Conservation (phyloP, 1,140 invertebrate genomes). For the Chionoecetes opilio region DNA sequence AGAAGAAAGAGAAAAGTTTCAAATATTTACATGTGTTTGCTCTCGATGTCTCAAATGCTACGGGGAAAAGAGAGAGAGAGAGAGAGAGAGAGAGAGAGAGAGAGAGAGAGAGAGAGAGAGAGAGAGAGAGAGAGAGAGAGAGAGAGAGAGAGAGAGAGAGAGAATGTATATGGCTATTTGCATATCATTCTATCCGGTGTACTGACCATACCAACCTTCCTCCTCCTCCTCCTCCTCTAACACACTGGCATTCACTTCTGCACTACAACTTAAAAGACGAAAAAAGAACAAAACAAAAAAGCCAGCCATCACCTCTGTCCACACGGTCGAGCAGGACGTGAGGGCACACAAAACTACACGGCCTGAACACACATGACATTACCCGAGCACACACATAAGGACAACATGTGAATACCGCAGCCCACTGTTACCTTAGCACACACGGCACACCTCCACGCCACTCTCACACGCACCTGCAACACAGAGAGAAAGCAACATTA, state of each 20-base stretch:
- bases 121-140: slow-evolving; percentile 42
- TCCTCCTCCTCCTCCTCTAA: background rate
- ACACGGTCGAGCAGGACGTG: background rate
- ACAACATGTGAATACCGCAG: slow-evolving; percentile 18
- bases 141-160: slow-evolving; percentile 29
- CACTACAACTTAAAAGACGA: background rate
- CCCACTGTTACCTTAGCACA: slow-evolving; percentile 1
- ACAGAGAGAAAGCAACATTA: slow-evolving; percentile 18
- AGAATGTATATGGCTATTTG: too few relatives aligned
- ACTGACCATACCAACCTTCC: background rate
- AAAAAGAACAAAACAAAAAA: background rate
- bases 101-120: background rate
- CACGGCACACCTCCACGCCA: slow-evolving; percentile 11
- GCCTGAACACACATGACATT: background rate
- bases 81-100: slow-evolving; percentile 51
- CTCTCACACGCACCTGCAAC: slow-evolving; percentile 24
- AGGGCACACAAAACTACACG: slow-evolving; percentile 18
- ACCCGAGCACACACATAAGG: slow-evolving; percentile 25
- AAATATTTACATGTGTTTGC: too few relatives aligned
- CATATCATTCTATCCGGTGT: too few relatives aligned
- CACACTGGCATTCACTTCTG: background rate
- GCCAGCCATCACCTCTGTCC: background rate
- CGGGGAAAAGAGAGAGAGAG: slow-evolving; percentile 44
- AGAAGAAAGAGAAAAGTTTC: too few relatives aligned
- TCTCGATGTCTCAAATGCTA: too few relatives aligned